Evolutionary conservation across 2,888 invertebrate genomes (phyloP).

Genomic region (Lagria hirta): DNA sequence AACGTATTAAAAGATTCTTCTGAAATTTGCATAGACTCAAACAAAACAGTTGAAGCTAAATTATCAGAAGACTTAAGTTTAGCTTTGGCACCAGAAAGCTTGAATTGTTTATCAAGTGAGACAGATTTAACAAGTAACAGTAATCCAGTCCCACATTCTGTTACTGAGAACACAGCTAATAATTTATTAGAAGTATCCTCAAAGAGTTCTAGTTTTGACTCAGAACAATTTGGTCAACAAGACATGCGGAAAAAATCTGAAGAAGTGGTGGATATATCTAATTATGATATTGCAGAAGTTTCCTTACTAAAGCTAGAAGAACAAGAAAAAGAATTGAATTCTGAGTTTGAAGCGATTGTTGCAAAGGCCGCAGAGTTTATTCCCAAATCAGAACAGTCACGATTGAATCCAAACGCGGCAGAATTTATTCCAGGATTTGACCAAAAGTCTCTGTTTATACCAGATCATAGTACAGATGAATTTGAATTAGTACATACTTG

Average conservation of each 20-base stretch:
- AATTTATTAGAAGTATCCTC: too few relatives aligned
- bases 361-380: slow-evolving; percentile 46
- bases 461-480: slow-evolving; percentile 10
- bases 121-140: too few relatives aligned
- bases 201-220: too few relatives aligned
- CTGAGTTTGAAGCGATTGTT: slow-evolving; percentile 47
- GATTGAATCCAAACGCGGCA: slow-evolving; percentile 51
- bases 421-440: slow-evolving; percentile 49
- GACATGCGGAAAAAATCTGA: slow-evolving; percentile 3
- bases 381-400: slow-evolving; percentile 44
- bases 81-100: too few relatives aligned
- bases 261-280: slow-evolving; percentile 1
- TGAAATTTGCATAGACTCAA: too few relatives aligned
- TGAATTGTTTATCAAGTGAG: too few relatives aligned
- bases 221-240: too few relatives aligned
- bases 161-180: too few relatives aligned
- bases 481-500: slow-evolving; percentile 10
- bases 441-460: slow-evolving; percentile 20
- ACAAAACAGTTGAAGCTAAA: too few relatives aligned
- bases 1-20: too few relatives aligned
- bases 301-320: slow-evolving; percentile 14
- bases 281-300: slow-evolving; percentile 17
- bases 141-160: too few relatives aligned
- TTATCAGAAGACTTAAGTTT: too few relatives aligned
- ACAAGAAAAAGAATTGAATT: slow-evolving; percentile 24